Conservation (phyloP, 2,888 invertebrate species). For the Andrena hattorfiana region DNA sequence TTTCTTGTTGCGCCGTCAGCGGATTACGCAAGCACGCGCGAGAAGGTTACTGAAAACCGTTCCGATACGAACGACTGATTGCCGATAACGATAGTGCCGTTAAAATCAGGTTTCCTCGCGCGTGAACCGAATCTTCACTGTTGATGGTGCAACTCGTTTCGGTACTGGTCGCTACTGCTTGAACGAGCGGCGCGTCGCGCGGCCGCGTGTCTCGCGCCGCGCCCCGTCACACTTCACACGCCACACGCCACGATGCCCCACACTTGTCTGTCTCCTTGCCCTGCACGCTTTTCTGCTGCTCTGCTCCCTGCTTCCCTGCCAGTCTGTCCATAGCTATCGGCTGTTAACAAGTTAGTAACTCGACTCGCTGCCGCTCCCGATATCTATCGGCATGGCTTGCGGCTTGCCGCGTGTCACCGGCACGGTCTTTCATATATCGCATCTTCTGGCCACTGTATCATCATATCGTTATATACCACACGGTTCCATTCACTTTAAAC, state of each 20-base stretch:
- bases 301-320: not conserved
- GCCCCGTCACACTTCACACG: constrained; percentile 51
- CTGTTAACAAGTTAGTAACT: not conserved
- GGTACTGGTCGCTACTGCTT: constrained; percentile 39
- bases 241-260: constrained; percentile 49
- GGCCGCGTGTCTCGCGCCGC: too few relatives aligned
- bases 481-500: not conserved
- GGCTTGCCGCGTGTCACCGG: not conserved
- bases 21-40: too few relatives aligned
- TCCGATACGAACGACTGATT: too few relatives aligned
- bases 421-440: not conserved
- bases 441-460: not conserved
- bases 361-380: not conserved
- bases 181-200: constrained; percentile 27
- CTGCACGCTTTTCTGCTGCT: constrained; percentile 10
- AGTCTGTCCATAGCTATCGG: not conserved
- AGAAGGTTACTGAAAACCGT: too few relatives aligned
- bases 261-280: constrained; percentile 12
- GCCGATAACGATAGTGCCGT: too few relatives aligned
- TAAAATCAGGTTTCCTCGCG: too few relatives aligned
- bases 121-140: too few relatives aligned
- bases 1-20: too few relatives aligned
- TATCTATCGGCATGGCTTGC: not conserved
- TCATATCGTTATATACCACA: too few relatives aligned
- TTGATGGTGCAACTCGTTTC: not conserved